Conservation (phyloP, 2,113 vertebrate species). For the Oreochromis spilurus region DNA sequence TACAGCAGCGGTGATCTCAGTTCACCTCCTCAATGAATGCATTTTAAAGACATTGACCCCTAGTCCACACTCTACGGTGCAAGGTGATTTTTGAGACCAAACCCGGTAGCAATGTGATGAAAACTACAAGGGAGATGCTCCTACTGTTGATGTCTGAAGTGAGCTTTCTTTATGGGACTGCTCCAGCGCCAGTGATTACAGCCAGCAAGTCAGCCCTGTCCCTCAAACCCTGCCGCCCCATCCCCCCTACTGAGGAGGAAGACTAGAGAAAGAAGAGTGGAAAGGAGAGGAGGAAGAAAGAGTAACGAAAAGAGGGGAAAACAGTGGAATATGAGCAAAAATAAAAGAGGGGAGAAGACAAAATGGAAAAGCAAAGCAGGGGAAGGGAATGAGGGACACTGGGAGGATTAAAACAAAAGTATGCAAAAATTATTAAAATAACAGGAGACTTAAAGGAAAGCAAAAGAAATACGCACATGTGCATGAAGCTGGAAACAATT, state of each 20-base stretch:
- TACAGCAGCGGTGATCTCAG: background rate
- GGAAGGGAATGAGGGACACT: background rate
- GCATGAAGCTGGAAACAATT: background rate
- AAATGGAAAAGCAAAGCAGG: background rate
- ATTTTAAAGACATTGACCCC: conserved; percentile 51
- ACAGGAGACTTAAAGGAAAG: background rate
- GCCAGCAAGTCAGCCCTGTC: conserved; percentile 59
- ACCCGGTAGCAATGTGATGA: conserved; percentile 55
- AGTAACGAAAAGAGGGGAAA: background rate
- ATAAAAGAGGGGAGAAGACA: background rate
- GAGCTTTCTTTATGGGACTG: conserved; percentile 29
- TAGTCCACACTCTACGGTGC: conserved; percentile 19
- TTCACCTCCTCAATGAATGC: conserved; percentile 44
- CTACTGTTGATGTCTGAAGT: conserved; percentile 36
- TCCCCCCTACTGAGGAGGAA: background rate
- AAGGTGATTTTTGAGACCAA: conserved; percentile 27
- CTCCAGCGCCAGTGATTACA: conserved; percentile 44
- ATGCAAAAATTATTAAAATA: background rate
- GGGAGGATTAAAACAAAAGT: background rate
- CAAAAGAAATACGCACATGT: background rate
- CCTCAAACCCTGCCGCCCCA: conserved; percentile 19
- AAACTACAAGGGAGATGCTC: conserved; percentile 27
- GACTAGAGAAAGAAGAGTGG: background rate
- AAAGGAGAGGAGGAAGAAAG: background rate
- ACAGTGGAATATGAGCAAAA: background rate